phyloP scores from a whole-genome alignment of 1,140 invertebrate species.

The Lordiphosa mommai region DNA sequence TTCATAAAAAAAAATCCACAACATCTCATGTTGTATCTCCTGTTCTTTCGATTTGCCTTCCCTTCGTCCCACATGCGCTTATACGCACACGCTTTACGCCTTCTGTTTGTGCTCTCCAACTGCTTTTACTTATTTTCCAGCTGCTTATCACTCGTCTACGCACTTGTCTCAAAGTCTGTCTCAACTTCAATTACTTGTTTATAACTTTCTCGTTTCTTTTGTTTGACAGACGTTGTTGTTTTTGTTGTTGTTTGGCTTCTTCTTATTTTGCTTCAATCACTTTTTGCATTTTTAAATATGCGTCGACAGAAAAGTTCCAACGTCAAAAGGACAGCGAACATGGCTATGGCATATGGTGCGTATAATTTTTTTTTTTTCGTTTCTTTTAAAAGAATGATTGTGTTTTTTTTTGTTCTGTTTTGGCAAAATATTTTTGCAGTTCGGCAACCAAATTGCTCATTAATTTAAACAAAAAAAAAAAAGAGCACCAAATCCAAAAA shows the following conservation, averaged over 20 bases:
- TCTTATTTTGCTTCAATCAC: neutral
- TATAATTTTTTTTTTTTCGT: constrained; percentile 4
- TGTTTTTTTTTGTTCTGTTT: no score
- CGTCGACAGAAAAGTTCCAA: constrained; percentile 13
- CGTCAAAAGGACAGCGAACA: constrained; percentile 10
- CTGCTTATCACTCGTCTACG: constrained; percentile 15
- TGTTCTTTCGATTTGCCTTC: no score
- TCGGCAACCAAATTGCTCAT: constrained; percentile 54
- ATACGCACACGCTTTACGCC: constrained; percentile 5
- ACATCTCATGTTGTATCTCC: no score
- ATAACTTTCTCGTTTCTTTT: constrained; percentile 17
- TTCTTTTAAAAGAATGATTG: neutral
- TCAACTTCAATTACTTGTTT: constrained; percentile 29
- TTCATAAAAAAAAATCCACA: no score
- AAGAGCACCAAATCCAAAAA: constrained; percentile 20
- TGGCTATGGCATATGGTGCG: constrained; percentile 20
- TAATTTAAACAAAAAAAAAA: constrained; percentile 44
- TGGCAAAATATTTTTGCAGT: constrained; percentile 35
- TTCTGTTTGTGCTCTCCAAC: neutral
- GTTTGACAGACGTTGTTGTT: no score
- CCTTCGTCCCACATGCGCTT: neutral
- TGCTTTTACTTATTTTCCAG: constrained; percentile 15
- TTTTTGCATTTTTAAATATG: constrained; percentile 15
- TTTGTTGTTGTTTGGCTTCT: neutral
- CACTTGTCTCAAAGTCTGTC: constrained; percentile 14